Evolutionary conservation across 2,797 vertebrate genomes (phyloP).

Genomic region (Alcedo atthis): DNA sequence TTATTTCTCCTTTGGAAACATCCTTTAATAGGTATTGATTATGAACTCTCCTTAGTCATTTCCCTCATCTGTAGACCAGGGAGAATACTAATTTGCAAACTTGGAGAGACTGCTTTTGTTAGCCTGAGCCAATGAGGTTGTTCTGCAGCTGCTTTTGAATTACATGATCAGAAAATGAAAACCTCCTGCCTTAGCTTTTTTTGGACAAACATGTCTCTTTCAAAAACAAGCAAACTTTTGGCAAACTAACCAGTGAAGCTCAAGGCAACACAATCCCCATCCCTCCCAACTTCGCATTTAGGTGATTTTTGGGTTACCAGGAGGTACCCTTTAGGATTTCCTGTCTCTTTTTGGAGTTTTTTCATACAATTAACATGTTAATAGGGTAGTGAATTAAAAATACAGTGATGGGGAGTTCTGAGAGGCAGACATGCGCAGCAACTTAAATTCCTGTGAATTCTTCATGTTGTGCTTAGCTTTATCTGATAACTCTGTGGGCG

Average conservation of each 20-base stretch:
- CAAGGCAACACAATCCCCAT: neutral
- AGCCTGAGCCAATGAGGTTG: slow-evolving; percentile 13
- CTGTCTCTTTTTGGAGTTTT: neutral
- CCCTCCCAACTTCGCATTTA: neutral
- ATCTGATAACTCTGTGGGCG: neutral
- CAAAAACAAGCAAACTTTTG: slow-evolving; percentile 19
- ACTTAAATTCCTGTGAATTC: slow-evolving; percentile 45
- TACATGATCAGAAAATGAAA: slow-evolving; percentile 54
- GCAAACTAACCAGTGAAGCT: neutral
- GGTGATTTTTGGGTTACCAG: neutral
- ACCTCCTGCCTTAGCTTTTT: slow-evolving; percentile 1
- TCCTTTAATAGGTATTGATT: slow-evolving; percentile 23
- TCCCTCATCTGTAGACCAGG: neutral
- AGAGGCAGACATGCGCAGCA: slow-evolving; percentile 25
- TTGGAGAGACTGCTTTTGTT: slow-evolving; percentile 26
- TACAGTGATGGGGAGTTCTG: neutral
- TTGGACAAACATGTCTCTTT: neutral
- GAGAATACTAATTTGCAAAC: slow-evolving; percentile 43
- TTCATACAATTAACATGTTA: neutral
- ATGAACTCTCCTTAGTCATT: neutral
- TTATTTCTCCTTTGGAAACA: slow-evolving; percentile 1
- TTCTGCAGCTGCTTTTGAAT: slow-evolving; percentile 40
- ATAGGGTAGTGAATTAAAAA: slow-evolving; percentile 16
- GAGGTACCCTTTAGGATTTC: neutral
- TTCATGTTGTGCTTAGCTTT: slow-evolving; percentile 38